These are phyloP conservation scores for Eretmocerus hayati DNA, from an alignment of 2,888 invertebrate genomes.

Conservation along the genomic window DNA sequence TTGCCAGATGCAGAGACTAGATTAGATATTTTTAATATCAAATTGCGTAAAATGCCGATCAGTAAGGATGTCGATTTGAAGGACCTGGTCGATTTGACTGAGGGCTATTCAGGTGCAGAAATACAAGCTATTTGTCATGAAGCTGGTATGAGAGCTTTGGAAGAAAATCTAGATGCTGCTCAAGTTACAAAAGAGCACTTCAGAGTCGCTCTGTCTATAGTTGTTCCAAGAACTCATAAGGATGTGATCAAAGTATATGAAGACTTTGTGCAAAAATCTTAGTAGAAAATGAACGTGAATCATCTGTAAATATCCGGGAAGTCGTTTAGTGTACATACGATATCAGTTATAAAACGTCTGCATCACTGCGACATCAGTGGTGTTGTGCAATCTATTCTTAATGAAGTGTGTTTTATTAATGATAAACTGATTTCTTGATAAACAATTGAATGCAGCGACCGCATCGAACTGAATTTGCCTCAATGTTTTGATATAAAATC, in stretches of 20 bases:
- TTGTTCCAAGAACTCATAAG: conserved; percentile 70
- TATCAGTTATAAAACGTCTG: too few species aligned
- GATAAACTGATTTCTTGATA: too few species aligned
- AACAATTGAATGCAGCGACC: too few species aligned
- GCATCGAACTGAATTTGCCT: too few species aligned
- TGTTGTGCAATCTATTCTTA: too few species aligned
- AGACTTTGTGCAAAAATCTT: conserved; percentile 50
- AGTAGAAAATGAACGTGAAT: too few species aligned
- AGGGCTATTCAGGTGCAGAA: conserved; percentile 92
- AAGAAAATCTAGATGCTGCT: conserved; percentile 62
- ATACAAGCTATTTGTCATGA: conserved; percentile 84
- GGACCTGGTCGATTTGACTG: conserved; percentile 61
- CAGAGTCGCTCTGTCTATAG: conserved; percentile 59
- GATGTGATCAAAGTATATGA: conserved; percentile 68
- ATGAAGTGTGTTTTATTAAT: too few species aligned
- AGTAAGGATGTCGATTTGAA: conserved; percentile 58
- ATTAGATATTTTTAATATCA: conserved; percentile 72
- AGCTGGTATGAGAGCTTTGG: conserved; percentile 79
- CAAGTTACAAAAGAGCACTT: conserved; percentile 66
- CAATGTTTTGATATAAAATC: too few species aligned
- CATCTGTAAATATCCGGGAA: too few species aligned
- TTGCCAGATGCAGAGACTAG: conserved; percentile 78
- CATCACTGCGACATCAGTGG: too few species aligned
- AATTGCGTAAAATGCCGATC: conserved; percentile 67
- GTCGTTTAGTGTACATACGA: too few species aligned